Percentiles rank a stretch among this genome's conserved stretches.
Evolutionary conservation across 2,797 vertebrate species (phyloP).

Genomic region (Rhabdophis nuchalis): DNA sequence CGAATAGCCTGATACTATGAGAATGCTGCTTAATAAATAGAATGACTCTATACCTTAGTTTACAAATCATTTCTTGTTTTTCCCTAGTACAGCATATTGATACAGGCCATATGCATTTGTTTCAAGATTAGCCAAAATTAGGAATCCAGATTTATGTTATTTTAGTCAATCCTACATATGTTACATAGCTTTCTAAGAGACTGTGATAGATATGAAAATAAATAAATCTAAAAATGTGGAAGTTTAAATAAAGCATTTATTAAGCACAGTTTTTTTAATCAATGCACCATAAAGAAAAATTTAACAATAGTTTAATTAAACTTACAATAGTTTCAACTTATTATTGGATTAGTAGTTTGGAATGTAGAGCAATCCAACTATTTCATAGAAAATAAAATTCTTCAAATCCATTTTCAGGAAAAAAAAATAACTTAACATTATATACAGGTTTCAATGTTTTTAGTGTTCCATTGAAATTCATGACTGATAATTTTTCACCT

Average conservation of each 20-base stretch:
- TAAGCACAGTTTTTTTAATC: conserved; percentile 29
- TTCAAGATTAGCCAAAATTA: neutral
- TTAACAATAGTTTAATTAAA: conserved; percentile 28
- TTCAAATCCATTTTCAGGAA: conserved; percentile 32
- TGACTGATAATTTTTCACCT: conserved; percentile 39
- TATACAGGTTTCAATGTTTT: conserved; percentile 42
- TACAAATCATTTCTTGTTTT: neutral
- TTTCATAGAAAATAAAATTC: conserved; percentile 29
- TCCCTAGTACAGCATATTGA: neutral
- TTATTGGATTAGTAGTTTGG: conserved; percentile 22
- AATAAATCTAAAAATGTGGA: conserved; percentile 43
- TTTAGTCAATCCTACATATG: conserved; percentile 21
- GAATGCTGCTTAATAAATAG: neutral
- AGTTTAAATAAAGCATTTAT: conserved; percentile 33
- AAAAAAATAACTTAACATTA: conserved; percentile 47
- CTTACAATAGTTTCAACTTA: conserved; percentile 21
- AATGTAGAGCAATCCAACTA: conserved; percentile 14
- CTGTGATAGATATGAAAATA: conserved; percentile 43
- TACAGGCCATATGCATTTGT: neutral
- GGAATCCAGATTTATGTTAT: conserved; percentile 26
- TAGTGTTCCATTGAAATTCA: conserved; percentile 55
- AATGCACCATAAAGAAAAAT: conserved; percentile 34
- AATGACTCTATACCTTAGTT: neutral
- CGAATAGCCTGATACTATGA: neutral
- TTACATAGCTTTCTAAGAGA: conserved; percentile 24